Conservation (phyloP, 2,888 invertebrate genomes). For the Octonoba sinensis region DNA sequence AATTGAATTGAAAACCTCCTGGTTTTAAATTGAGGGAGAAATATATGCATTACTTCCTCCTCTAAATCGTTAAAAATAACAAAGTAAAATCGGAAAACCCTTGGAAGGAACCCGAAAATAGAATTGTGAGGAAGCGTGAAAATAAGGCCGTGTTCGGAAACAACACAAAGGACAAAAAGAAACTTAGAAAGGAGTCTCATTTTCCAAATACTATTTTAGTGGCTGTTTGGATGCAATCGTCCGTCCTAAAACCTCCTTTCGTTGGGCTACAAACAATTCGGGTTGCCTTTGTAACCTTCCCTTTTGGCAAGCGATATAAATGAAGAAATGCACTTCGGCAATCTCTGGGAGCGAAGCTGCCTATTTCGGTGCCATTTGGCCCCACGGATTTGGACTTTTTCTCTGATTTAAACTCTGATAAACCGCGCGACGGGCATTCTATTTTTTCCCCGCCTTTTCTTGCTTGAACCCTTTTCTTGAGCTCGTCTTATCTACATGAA, state of each 20-base stretch:
- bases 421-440: slow-evolving; percentile 45
- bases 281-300: slow-evolving; percentile 40
- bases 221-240: slow-evolving; percentile 56
- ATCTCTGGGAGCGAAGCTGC: slow-evolving; percentile 57
- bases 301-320: slow-evolving; percentile 49
- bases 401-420: slow-evolving; percentile 62
- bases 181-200: slow-evolving; percentile 39
- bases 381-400: slow-evolving; percentile 51
- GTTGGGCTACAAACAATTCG: slow-evolving; percentile 51
- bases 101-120: slow-evolving; percentile 37
- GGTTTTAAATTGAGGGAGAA: not conserved
- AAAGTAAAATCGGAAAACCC: slow-evolving; percentile 16
- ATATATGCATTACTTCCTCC: slow-evolving; percentile 18
- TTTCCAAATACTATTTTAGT: slow-evolving; percentile 59
- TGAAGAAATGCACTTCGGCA: slow-evolving; percentile 57
- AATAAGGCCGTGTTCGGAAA: slow-evolving; percentile 25
- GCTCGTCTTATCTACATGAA: slow-evolving; percentile 56
- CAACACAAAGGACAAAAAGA: slow-evolving; percentile 18
- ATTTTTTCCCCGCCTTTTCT: slow-evolving; percentile 37
- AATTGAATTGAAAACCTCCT: too few relatives aligned
- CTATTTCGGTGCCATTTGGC: slow-evolving; percentile 57
- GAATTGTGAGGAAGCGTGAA: slow-evolving; percentile 38
- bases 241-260: slow-evolving; percentile 44
- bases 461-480: slow-evolving; percentile 31
- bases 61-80: slow-evolving; percentile 19